These are phyloP conservation scores for Perccottus glenii DNA, from an alignment of 2,113 vertebrate species.

Conservation along the genomic window DNA sequence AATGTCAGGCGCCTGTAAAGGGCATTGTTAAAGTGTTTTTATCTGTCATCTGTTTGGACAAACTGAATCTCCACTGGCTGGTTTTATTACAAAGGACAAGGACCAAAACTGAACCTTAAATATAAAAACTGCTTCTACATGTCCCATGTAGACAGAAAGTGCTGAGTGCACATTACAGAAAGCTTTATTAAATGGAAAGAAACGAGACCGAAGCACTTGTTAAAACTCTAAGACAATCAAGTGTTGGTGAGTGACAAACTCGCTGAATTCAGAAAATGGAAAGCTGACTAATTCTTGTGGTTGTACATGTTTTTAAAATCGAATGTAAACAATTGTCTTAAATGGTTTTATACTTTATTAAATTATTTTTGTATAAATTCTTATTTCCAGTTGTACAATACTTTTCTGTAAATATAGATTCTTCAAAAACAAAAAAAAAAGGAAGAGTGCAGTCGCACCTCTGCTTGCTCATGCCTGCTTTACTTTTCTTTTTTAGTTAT, in stretches of 20 bases:
- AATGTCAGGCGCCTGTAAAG: conserved; percentile 86
- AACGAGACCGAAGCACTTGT: conserved; percentile 40
- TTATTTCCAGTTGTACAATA: conserved; percentile 28
- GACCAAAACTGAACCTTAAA: background rate
- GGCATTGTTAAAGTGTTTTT: conserved; percentile 22
- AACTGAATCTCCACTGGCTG: background rate
- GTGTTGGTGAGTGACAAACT: conserved; percentile 28
- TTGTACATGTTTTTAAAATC: conserved; percentile 52
- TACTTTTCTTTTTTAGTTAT: no score
- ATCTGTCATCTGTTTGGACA: background rate
- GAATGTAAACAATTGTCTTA: conserved; percentile 51
- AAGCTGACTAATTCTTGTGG: conserved; percentile 14
- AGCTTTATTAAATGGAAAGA: background rate
- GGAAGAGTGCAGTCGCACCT: no score
- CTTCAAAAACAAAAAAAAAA: conserved; percentile 42
- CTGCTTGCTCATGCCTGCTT: no score
- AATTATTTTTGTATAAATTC: conserved; percentile 44
- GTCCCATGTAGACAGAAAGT: background rate
- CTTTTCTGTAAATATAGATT: conserved; percentile 53
- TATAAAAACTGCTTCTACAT: background rate
- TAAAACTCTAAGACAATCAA: conserved; percentile 32
- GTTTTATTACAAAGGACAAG: background rate
- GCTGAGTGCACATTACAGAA: background rate
- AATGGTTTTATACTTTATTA: conserved; percentile 42
- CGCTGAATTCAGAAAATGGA: conserved; percentile 16